Base-by-base conservation (phyloP, 1,140 invertebrate genomes). In the Batillaria attramentaria region DNA sequence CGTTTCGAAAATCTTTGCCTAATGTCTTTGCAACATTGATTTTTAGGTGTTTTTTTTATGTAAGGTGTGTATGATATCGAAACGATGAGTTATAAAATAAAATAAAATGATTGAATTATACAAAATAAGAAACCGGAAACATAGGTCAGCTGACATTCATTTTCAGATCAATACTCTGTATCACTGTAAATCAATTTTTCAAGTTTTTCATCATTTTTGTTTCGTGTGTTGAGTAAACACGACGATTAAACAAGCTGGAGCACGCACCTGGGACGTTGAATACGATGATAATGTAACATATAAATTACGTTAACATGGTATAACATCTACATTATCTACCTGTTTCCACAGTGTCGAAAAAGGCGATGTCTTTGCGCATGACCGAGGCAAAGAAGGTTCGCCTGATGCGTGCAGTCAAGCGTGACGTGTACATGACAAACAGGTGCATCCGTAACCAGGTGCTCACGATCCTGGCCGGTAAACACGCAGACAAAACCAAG, bases 381-480 rank as follows among this genome's bases (percentile, higher is more conserved):
- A 69, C 37, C 0, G 66, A 8, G 39, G 35, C 37, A n/a, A 69
- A 69, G 13, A 69, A 24, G 24, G 4, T 24, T 20, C n/a, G 13
- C 10, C 66, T 35, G 6, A 69, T n/a, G 35, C 66, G 66, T 10
- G 35, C 28, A 4, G 66, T 69, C 0, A 69, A 18, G 6, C 66
- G 28, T 35, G 66, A 35, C 37, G 42, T 41, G 66, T 69, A 69
- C 66, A 69, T 69, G 39, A 35, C 3, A 41, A 69, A 69, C 66
- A 69, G 39, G 37, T 41, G 42, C 35, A 24, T 41, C 1, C 35
- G 39, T 16, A 41, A 13, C 66, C 66, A 79, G 35, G 69, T 76
- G 54, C 50, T 33, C 16, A 66, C 60, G 28, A 76, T 37, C 4
- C 54, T 80, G 79, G n/a, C n/a, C n/a, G n/a, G n/a, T n/a, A n/a